Evolutionary conservation across 2,797 vertebrate species (phyloP).

Genomic region (Morus bassanus): DNA sequence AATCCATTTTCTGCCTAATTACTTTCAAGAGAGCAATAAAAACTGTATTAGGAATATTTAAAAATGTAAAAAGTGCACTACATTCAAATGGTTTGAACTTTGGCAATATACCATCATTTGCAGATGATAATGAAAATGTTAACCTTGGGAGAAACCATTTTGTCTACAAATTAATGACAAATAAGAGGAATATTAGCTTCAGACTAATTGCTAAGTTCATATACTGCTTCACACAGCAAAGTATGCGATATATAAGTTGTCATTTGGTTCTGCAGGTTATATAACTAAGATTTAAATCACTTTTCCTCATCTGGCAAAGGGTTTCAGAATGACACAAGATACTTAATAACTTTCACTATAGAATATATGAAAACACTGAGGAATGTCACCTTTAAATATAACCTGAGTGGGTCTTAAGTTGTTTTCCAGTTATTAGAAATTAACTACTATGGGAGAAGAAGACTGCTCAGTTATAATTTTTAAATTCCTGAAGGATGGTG

Average conservation of each 20-base stretch:
- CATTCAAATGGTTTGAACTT: constrained; percentile 6
- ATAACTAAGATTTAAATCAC: constrained; percentile 10
- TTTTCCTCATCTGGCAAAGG: not conserved
- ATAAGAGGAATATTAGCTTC: constrained; percentile 24
- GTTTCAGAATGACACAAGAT: constrained; percentile 10
- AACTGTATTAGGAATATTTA: constrained; percentile 27
- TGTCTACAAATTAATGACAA: constrained; percentile 45
- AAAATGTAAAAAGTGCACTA: not conserved
- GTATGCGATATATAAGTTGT: not conserved
- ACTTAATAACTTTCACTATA: not conserved
- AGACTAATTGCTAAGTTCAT: not conserved
- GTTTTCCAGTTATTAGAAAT: constrained; percentile 16
- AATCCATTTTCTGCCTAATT: constrained; percentile 65
- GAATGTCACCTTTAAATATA: constrained; percentile 1
- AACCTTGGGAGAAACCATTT: constrained; percentile 34
- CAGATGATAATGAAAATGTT: constrained; percentile 46
- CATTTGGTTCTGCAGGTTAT: not conserved
- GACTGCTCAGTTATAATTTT: not conserved
- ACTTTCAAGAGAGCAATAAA: constrained; percentile 58
- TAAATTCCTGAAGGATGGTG: not conserved
- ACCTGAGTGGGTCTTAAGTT: not conserved
- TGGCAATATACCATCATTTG: not conserved
- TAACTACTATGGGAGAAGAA: not conserved
- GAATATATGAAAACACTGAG: not conserved
- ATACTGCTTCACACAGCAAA: not conserved